phyloP scores from a whole-genome alignment of 2,888 invertebrate genomes.

The Eupithecia subfuscata region DNA sequence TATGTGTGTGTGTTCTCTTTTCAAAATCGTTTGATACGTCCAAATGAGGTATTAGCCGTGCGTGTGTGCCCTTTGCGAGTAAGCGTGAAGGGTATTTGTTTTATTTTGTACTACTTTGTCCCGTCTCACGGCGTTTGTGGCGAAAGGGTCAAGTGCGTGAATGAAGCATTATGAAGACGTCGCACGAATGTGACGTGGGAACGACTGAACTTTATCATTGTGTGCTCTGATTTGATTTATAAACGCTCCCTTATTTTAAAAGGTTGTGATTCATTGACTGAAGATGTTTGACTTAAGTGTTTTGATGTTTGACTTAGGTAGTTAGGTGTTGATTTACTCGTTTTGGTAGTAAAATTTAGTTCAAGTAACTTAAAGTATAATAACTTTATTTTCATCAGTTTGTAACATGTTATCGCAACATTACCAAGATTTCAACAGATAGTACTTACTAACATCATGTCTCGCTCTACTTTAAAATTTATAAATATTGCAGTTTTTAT shows the following conservation, averaged over 20 bases:
- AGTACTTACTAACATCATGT: no score
- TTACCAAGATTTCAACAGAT: no score
- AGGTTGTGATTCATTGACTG: slow-evolving; percentile 15
- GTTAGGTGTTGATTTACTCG: not conserved
- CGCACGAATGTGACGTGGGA: slow-evolving; percentile 73
- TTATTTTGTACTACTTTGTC: slow-evolving; percentile 73
- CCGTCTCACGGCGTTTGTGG: slow-evolving; percentile 59
- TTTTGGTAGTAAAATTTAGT: not conserved
- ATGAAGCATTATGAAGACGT: slow-evolving; percentile 75
- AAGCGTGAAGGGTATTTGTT: slow-evolving; percentile 60
- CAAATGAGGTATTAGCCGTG: slow-evolving; percentile 69
- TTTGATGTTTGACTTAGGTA: no score
- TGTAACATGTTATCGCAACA: not conserved
- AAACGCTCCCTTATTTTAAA: slow-evolving; percentile 26
- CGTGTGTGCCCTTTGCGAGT: slow-evolving; percentile 51
- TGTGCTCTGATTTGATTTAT: slow-evolving; percentile 61
- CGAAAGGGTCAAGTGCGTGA: slow-evolving; percentile 80
- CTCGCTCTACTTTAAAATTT: no score
- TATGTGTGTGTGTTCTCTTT: slow-evolving; percentile 48
- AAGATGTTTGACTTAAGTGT: not conserved
- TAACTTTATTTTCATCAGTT: not conserved
- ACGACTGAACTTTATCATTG: slow-evolving; percentile 52
- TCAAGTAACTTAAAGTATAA: not conserved
- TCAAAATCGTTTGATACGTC: slow-evolving; percentile 63
- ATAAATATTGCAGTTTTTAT: no score